phyloP scores from a whole-genome alignment of 2,113 vertebrate species.

The Taurulus bubalis region DNA sequence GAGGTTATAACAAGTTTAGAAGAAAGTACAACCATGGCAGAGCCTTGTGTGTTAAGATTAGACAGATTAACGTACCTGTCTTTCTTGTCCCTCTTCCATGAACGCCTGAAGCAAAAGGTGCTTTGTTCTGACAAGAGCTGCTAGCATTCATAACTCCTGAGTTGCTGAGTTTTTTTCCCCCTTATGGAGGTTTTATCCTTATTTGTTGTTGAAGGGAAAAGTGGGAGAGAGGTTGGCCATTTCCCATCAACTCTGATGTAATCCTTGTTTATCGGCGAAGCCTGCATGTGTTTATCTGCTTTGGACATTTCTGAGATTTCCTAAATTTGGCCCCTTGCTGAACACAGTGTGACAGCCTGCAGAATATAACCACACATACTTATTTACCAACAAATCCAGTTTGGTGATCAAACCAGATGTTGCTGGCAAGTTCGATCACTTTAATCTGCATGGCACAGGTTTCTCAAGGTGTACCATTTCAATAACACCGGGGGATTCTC shows the following conservation, averaged over 20 bases:
- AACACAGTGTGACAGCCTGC: not conserved
- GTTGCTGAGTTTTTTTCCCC: constrained; percentile 18
- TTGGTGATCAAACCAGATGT: not conserved
- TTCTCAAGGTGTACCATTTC: constrained; percentile 49
- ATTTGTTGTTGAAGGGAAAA: constrained; percentile 41
- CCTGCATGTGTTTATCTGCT: not conserved
- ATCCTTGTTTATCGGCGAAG: constrained; percentile 10
- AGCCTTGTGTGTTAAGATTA: not conserved
- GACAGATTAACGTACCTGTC: constrained; percentile 33
- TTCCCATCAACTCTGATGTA: not conserved
- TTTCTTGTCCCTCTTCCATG: not conserved
- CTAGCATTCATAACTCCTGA: not conserved
- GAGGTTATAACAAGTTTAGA: not conserved
- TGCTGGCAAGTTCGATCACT: not conserved
- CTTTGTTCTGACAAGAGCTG: not conserved
- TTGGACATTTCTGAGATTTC: not conserved
- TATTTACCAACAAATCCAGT: constrained; percentile 6
- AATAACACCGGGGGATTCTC: constrained; percentile 2
- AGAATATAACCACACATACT: not conserved
- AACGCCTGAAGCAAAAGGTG: not conserved
- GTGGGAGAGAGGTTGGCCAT: constrained; percentile 57
- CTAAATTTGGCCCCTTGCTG: not conserved
- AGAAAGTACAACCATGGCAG: not conserved
- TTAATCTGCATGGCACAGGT: not conserved
- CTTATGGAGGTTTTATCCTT: not conserved